Percentiles rank a stretch among this genome's conserved stretches.
Conservation (phyloP, 2,888 invertebrate genomes). For the Acrocyrtus sp. region DNA sequence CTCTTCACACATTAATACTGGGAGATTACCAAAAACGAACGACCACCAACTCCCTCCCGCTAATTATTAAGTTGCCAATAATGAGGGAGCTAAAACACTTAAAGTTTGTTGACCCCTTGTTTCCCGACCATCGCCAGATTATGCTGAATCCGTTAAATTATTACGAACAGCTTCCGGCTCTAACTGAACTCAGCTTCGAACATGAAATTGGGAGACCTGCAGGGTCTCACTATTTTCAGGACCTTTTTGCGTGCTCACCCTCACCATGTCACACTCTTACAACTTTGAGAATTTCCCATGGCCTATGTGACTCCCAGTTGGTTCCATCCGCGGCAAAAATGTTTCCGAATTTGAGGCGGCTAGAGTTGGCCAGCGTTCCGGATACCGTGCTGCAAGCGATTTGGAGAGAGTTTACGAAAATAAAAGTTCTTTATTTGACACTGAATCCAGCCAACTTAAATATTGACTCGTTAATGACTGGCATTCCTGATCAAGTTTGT, state of each 20-base stretch:
- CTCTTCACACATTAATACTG: slow-evolving; percentile 30
- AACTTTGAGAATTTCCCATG: slow-evolving; percentile 48
- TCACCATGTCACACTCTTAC: slow-evolving; percentile 30
- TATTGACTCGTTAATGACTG: slow-evolving; percentile 52
- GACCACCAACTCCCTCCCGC: slow-evolving; percentile 18
- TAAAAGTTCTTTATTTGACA: slow-evolving; percentile 21
- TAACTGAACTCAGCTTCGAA: slow-evolving; percentile 37
- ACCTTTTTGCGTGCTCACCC: slow-evolving; percentile 41
- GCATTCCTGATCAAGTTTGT: slow-evolving; percentile 55
- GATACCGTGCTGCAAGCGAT: slow-evolving; percentile 45
- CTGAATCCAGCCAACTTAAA: slow-evolving; percentile 45
- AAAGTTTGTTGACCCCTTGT: slow-evolving; percentile 46
- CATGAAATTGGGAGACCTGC: slow-evolving; percentile 50
- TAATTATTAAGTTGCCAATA: slow-evolving; percentile 32
- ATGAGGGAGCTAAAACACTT: slow-evolving; percentile 33
- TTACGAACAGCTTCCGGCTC: slow-evolving; percentile 34
- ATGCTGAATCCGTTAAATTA: slow-evolving; percentile 43
- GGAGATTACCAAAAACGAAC: slow-evolving; percentile 55
- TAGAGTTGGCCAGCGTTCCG: slow-evolving; percentile 27
- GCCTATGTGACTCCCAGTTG: slow-evolving; percentile 36
- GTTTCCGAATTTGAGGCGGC: slow-evolving; percentile 41
- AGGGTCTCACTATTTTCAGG: slow-evolving; percentile 50
- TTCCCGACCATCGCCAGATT: slow-evolving; percentile 50
- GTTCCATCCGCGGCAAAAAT: slow-evolving; percentile 43
- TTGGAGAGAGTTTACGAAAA: slow-evolving; percentile 33